Evolutionary conservation across 2,888 invertebrate genomes (phyloP).

Genomic region (Caenorhabditis zanzibari): DNA sequence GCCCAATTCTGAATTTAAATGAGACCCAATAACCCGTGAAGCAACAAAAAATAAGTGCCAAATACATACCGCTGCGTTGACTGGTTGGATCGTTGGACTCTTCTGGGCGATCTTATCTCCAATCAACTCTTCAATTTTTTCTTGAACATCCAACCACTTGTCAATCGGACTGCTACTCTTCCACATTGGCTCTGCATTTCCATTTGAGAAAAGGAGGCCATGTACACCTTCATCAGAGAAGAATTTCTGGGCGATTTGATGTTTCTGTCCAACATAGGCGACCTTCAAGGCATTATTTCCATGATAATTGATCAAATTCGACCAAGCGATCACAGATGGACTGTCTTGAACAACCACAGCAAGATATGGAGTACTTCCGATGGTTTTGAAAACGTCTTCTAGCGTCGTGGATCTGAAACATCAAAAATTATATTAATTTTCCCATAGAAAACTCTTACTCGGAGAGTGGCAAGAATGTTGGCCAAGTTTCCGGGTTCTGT

Average conservation of each 20-base stretch:
- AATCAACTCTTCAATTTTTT: slow-evolving; percentile 74
- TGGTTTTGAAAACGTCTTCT: slow-evolving; percentile 73
- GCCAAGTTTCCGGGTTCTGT: slow-evolving; percentile 74
- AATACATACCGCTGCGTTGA: slow-evolving; percentile 53
- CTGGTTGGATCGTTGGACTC: slow-evolving; percentile 24
- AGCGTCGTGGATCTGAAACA: slow-evolving; percentile 68
- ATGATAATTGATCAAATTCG: slow-evolving; percentile 79
- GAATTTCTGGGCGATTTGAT: slow-evolving; percentile 73
- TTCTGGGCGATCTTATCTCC: slow-evolving; percentile 54
- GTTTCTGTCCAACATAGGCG: slow-evolving; percentile 68
- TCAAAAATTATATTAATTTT: background rate
- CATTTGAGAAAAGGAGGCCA: slow-evolving; percentile 65
- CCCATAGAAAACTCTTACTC: slow-evolving; percentile 27
- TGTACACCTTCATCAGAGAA: slow-evolving; percentile 65
- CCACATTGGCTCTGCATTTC: slow-evolving; percentile 69
- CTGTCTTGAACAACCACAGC: slow-evolving; percentile 76
- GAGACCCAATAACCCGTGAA: slow-evolving; percentile 1
- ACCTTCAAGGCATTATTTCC: slow-evolving; percentile 68
- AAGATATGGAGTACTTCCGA: slow-evolving; percentile 68
- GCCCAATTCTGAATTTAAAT: slow-evolving; percentile 50
- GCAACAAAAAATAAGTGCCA: background rate
- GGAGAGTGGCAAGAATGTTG: slow-evolving; percentile 70
- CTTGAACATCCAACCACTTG: slow-evolving; percentile 71
- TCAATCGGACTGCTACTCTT: slow-evolving; percentile 69
- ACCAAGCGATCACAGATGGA: slow-evolving; percentile 78